Percentiles rank a stretch among this genome's conserved stretches.
Evolutionary conservation across 2,797 vertebrate genomes (phyloP).

Genomic region (Masticophis lateralis): DNA sequence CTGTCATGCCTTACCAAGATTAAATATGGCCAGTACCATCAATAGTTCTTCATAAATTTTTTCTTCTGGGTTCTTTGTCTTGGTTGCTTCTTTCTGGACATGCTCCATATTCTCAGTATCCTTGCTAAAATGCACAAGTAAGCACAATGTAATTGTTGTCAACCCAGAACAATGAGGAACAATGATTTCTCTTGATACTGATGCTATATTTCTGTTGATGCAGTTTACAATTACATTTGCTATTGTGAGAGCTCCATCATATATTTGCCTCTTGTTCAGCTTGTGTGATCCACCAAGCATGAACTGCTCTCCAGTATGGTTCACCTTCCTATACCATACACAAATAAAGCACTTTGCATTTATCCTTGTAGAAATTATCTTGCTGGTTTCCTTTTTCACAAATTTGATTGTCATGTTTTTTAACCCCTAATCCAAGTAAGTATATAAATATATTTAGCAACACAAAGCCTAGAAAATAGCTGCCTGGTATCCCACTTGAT

Average conservation of each 20-base stretch:
- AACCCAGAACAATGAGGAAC: neutral
- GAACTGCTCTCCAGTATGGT: neutral
- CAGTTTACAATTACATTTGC: neutral
- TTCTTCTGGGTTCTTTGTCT: neutral
- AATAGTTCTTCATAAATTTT: neutral
- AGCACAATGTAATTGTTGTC: neutral
- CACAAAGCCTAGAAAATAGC: neutral
- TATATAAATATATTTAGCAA: neutral
- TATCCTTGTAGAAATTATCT: neutral
- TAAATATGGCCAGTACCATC: neutral
- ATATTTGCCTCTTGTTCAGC: neutral
- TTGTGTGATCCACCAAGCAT: neutral
- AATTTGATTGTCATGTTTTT: neutral
- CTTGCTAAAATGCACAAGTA: neutral
- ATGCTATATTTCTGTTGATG: neutral
- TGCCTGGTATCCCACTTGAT: neutral
- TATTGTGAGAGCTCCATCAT: neutral
- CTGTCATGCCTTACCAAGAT: neutral
- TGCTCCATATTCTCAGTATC: neutral
- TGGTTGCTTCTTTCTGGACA: neutral
- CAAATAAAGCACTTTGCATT: neutral
- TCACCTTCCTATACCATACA: neutral
- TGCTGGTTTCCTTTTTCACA: neutral
- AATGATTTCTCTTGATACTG: neutral
- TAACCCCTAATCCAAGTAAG: neutral